Evolutionary conservation across 2,113 vertebrate genomes (phyloP).

Genomic region (Microtus ochrogaster): DNA sequence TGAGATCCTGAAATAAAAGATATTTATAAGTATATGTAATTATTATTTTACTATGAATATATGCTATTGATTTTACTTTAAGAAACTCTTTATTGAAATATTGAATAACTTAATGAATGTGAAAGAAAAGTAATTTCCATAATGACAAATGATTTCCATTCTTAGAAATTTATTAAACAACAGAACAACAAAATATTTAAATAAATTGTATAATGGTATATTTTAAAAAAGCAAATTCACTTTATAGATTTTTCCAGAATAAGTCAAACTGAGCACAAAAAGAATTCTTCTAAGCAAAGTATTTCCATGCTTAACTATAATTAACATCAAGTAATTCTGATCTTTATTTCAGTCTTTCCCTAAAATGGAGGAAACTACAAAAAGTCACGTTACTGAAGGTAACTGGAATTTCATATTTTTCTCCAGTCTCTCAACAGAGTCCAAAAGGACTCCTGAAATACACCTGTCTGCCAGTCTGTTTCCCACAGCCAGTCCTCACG

Average conservation of each 20-base stretch:
- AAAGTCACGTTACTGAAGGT: conserved; percentile 80
- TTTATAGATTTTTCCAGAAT: conserved; percentile 7
- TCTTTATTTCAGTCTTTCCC: conserved; percentile 88
- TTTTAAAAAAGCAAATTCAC: neutral
- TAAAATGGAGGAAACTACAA: conserved; percentile 80
- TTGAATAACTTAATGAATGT: neutral
- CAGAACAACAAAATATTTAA: neutral
- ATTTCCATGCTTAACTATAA: conserved; percentile 16
- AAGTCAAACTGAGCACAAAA: neutral
- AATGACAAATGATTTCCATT: conserved; percentile 21
- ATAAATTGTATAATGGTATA: neutral
- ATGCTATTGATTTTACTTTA: neutral
- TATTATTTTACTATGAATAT: neutral
- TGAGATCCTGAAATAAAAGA: neutral
- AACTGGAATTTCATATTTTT: conserved; percentile 71
- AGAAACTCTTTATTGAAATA: conserved; percentile 36
- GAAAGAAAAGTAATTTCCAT: conserved; percentile 27
- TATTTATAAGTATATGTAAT: neutral
- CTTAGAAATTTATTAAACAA: conserved; percentile 26
- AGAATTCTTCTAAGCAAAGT: conserved; percentile 37
- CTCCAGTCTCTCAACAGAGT: neutral
- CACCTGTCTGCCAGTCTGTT: neutral
- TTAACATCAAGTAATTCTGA: conserved; percentile 58
- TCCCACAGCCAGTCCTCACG: neutral
- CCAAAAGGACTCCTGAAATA: neutral